Evolutionary conservation across 2,888 invertebrate species (phyloP).

Genomic region (Philaethria dido): DNA sequence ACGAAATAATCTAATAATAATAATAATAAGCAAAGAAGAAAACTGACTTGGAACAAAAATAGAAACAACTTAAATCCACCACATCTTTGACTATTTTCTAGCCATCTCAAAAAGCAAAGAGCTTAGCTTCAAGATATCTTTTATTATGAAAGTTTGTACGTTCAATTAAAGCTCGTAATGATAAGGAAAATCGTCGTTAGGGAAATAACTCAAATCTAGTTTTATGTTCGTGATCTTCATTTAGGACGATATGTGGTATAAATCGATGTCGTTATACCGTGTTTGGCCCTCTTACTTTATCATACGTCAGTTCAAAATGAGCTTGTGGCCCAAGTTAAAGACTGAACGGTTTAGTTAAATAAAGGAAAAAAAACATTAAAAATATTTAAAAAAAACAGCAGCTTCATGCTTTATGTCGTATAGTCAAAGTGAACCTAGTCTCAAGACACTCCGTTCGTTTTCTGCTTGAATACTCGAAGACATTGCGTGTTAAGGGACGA

Average conservation of each 20-base stretch:
- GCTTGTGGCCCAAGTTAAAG: conserved; percentile 2
- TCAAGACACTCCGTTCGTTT: too few species aligned
- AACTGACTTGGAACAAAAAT: too few species aligned
- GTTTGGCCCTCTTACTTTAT: conserved; percentile 31
- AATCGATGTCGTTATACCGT: conserved; percentile 30
- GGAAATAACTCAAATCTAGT: conserved; percentile 23
- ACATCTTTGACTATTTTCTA: neutral
- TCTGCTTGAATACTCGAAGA: too few species aligned
- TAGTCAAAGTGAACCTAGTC: too few species aligned
- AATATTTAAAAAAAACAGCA: too few species aligned
- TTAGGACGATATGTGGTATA: conserved; percentile 20
- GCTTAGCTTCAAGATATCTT: neutral
- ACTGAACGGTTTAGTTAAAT: too few species aligned
- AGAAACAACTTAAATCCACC: too few species aligned
- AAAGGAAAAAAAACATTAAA: too few species aligned
- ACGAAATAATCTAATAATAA: too few species aligned
- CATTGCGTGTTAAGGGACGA: too few species aligned
- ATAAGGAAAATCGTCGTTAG: conserved; percentile 11
- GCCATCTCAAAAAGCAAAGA: neutral
- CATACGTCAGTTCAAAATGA: conserved; percentile 35
- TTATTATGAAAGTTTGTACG: conserved; percentile 20
- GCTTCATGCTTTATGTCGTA: too few species aligned
- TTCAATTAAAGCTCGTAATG: conserved; percentile 5
- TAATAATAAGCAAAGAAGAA: too few species aligned
- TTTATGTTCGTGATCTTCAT: conserved; percentile 28